Percentiles rank a stretch among this genome's conserved stretches.
Evolutionary conservation across 2,888 invertebrate genomes (phyloP).

Genomic region (Nebria brevicollis): DNA sequence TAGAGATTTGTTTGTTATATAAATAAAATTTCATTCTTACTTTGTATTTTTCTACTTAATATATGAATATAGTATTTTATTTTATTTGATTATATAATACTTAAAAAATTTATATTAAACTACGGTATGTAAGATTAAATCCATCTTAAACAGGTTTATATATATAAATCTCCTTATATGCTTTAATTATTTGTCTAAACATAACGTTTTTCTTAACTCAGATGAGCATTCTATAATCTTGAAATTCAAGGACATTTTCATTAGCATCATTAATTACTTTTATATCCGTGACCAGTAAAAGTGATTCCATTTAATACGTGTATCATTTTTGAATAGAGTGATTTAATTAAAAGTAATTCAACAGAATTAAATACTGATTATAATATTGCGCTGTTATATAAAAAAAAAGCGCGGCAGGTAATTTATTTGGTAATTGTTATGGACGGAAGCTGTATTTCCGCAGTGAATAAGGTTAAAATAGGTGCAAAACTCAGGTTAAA

Average conservation of each 20-base stretch:
- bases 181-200: background rate
- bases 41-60: no score
- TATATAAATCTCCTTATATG: background rate
- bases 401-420: background rate
- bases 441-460: background rate
- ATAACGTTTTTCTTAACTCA: background rate
- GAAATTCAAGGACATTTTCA: background rate
- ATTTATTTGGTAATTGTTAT: background rate
- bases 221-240: background rate
- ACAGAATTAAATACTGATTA: background rate
- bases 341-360: background rate
- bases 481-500: constrained; percentile 12
- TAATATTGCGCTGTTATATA: background rate
- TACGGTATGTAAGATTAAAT: background rate
- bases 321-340: background rate
- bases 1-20: no score
- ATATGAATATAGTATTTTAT: no score
- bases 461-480: background rate
- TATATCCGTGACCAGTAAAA: background rate
- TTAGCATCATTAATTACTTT: background rate
- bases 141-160: background rate
- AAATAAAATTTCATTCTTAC: no score
- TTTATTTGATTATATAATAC: no score
- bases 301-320: background rate
- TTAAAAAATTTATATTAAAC: no score